These are phyloP conservation scores for Pyrgus malvae DNA, from an alignment of 2,888 invertebrate species.

Conservation along the genomic window DNA sequence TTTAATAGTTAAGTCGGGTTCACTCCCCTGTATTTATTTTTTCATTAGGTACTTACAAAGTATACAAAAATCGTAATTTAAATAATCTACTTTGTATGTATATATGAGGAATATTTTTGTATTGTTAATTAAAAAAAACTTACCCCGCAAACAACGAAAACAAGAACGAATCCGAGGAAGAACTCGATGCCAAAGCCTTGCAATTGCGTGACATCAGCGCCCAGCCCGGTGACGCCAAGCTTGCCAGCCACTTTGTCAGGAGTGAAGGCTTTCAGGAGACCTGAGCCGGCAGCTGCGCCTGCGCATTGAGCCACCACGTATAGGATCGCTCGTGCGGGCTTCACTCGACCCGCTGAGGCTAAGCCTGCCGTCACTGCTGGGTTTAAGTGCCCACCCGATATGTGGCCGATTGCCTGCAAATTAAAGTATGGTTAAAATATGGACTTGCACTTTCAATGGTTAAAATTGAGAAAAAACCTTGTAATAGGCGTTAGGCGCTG, in stretches of 20 bases:
- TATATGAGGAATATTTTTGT: too few species aligned
- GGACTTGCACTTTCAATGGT: too few species aligned
- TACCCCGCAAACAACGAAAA: conserved; percentile 94
- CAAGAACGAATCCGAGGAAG: conserved; percentile 93
- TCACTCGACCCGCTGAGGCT: conserved; percentile 89
- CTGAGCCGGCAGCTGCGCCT: conserved; percentile 91
- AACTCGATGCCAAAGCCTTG: conserved; percentile 96
- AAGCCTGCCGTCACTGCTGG: conserved; percentile 94
- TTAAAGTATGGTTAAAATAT: too few species aligned
- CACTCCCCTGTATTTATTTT: too few species aligned
- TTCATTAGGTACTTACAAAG: too few species aligned
- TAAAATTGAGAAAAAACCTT: too few species aligned
- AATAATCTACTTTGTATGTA: too few species aligned
- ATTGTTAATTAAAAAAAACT: too few species aligned
- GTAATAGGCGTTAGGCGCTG: too few species aligned
- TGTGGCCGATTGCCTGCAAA: conserved; percentile 89
- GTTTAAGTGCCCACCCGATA: conserved; percentile 95
- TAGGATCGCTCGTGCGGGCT: conserved; percentile 86
- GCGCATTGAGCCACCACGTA: conserved; percentile 92
- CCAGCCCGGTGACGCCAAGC: conserved; percentile 87
- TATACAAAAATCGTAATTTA: too few species aligned
- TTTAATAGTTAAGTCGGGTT: too few species aligned
- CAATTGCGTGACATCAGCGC: conserved; percentile 82
- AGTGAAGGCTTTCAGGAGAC: conserved; percentile 87
- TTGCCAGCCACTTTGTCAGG: conserved; percentile 82